These are phyloP conservation scores for Rattus rattus DNA, from an alignment of 2,113 vertebrate genomes.

Conservation along the genomic window DNA sequence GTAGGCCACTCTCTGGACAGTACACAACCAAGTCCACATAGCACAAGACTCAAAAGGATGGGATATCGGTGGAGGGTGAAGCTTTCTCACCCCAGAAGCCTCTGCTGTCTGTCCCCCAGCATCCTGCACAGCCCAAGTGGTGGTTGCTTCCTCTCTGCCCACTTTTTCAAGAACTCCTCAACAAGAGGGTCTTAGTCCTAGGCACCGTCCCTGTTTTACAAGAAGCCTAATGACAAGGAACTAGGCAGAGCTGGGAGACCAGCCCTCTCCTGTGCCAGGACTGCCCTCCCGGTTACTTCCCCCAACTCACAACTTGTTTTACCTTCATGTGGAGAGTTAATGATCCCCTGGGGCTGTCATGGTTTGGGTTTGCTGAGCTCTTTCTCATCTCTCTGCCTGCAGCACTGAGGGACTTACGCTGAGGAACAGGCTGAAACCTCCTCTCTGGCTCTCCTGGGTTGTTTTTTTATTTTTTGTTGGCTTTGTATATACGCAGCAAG, in stretches of 20 bases:
- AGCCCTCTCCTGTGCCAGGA: background rate
- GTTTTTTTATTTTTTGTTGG: background rate
- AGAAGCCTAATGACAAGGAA: background rate
- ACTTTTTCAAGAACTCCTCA: background rate
- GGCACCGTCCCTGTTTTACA: background rate
- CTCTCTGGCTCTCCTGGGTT: background rate
- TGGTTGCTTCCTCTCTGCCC: background rate
- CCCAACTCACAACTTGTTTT: background rate
- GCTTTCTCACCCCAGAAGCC: background rate
- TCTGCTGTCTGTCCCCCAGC: background rate
- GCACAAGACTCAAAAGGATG: background rate
- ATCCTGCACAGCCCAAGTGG: background rate
- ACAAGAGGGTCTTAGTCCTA: background rate
- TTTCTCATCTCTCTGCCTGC: background rate
- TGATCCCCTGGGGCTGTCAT: background rate
- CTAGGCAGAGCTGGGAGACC: background rate
- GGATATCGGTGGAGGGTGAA: too few species aligned
- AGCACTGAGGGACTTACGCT: too few species aligned
- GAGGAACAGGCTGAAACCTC: background rate
- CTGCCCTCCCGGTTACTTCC: too few species aligned
- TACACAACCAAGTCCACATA: too few species aligned
- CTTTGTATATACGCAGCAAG: background rate
- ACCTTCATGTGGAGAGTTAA: background rate
- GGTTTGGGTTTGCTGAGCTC: too few species aligned
- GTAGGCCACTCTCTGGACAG: background rate